These are phyloP conservation scores for Conger conger DNA, from an alignment of 2,113 vertebrate species.

Conservation along the genomic window DNA sequence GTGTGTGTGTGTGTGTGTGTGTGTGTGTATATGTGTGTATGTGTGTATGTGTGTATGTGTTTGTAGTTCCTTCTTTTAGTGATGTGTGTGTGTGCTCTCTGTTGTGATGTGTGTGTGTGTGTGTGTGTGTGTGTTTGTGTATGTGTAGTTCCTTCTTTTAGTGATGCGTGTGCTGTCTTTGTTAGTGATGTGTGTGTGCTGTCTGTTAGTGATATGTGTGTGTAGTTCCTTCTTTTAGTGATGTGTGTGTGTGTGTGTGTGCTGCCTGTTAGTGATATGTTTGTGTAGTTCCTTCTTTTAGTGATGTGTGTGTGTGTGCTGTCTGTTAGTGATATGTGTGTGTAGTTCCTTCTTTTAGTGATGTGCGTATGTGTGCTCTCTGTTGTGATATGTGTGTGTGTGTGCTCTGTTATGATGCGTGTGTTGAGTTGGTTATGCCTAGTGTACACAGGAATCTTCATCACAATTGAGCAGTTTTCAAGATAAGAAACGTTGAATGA, in stretches of 20 bases:
- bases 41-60: no score
- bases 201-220: not conserved
- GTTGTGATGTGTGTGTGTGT: not conserved
- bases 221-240: no score
- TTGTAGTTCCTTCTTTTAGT: no score
- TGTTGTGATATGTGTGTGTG: slow-evolving; percentile 14
- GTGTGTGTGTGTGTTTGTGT: not conserved
- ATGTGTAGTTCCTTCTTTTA: not conserved
- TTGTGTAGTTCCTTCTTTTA: not conserved
- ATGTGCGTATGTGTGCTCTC: not conserved
- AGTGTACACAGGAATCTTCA: no score
- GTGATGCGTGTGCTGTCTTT: not conserved
- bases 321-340: no score
- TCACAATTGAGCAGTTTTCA: no score
- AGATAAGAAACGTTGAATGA: no score
- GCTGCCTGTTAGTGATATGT: not conserved
- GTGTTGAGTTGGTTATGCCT: no score
- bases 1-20: no score
- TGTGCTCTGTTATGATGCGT: no score
- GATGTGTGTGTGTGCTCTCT: no score
- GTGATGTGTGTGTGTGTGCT: not conserved
- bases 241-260: not conserved
- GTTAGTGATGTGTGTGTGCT: not conserved
- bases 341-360: not conserved
- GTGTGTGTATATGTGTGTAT: not conserved